Evolutionary conservation across 1,140 invertebrate species (phyloP), one percentile per base, ranked within the genome.

Genomic region (Drepana arcuata): DNA sequence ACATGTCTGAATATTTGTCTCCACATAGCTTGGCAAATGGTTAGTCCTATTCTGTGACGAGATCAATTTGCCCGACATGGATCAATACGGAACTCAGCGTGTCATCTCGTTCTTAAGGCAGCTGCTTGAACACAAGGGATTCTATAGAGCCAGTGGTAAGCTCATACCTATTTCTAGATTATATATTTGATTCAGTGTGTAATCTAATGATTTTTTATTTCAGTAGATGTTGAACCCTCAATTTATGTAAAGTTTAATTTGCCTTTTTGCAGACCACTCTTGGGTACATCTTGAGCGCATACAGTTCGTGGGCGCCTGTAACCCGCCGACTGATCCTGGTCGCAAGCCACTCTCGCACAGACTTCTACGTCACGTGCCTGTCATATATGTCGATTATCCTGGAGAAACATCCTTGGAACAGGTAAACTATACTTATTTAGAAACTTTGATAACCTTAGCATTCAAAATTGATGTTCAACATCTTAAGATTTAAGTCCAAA

Each of bases 21-120:
- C n/a, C n/a, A n/a, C n/a, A 1, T 83, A 95, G 88, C 87, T 99
- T 27, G 97, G 97, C 29, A 99, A 98, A 84, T 99, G 98, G 98
- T 84, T 99, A 9, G 94, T 99, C 6, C 86, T 99, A n/a, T 99
- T 99, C 88, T 99, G 98, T 80, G 98, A 99, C 84, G 98, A 99
- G 88, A 99, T 99, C 66, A 99, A 99, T 87, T 89, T 99, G 61
- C 98, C 98, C 0, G 96, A 98, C 63, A 97, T 98, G 94, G 98
- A 99, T 74, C 93, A 96, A 59, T 99, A 99, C 64, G 97, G 95
- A 27, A 99, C 98, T 0, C 98, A 99, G 82, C 85, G 98, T 41
- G 98, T 99, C 0, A 99, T 99, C 45, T 99, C 97, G 6, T 99
- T 99, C 86, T 83, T 99, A 38, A 85, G 98, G 16, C 98, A 99